Percentiles rank a stretch among this genome's conserved stretches.
Conservation (phyloP, 1,140 invertebrate species). For the Arion vulgaris region DNA sequence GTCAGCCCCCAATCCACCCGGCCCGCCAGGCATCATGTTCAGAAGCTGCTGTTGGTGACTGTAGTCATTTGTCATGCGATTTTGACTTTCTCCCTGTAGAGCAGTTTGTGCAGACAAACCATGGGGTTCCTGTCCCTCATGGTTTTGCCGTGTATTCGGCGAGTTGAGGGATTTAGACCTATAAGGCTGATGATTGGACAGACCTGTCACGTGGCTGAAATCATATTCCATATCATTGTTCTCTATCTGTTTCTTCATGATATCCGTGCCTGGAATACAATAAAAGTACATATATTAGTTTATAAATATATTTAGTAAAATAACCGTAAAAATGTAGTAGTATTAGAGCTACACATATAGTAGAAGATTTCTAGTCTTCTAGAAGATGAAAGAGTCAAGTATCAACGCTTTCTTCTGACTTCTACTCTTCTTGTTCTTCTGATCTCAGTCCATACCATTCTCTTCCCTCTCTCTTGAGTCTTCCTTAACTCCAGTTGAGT, state of each 20-base stretch:
- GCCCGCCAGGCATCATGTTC: constrained; percentile 41
- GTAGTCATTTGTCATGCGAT: constrained; percentile 43
- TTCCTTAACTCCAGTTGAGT: too few species aligned
- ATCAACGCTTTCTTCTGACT: too few species aligned
- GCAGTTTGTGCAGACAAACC: constrained; percentile 17
- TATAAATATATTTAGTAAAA: too few species aligned
- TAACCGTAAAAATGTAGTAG: too few species aligned
- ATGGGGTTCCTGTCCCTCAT: constrained; percentile 40
- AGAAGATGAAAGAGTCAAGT: too few species aligned
- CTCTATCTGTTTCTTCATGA: constrained; percentile 68
- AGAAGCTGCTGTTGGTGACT: constrained; percentile 42
- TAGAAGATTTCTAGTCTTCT: too few species aligned
- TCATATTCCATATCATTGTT: constrained; percentile 64
- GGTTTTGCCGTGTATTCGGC: constrained; percentile 38
- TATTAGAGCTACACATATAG: too few species aligned
- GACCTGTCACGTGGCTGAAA: constrained; percentile 69
- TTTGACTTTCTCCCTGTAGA: constrained; percentile 40
- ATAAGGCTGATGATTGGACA: constrained; percentile 66
- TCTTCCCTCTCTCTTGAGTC: too few species aligned
- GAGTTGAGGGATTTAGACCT: constrained; percentile 62
- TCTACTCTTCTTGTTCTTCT: too few species aligned
- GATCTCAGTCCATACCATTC: too few species aligned
- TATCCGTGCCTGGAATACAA: constrained; percentile 68
- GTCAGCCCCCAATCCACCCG: constrained; percentile 1
- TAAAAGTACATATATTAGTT: not conserved